Evolutionary conservation across 2,888 invertebrate genomes (phyloP), one percentile per base, ranked within the genome.

Genomic region (Tachystola acroxantha): DNA sequence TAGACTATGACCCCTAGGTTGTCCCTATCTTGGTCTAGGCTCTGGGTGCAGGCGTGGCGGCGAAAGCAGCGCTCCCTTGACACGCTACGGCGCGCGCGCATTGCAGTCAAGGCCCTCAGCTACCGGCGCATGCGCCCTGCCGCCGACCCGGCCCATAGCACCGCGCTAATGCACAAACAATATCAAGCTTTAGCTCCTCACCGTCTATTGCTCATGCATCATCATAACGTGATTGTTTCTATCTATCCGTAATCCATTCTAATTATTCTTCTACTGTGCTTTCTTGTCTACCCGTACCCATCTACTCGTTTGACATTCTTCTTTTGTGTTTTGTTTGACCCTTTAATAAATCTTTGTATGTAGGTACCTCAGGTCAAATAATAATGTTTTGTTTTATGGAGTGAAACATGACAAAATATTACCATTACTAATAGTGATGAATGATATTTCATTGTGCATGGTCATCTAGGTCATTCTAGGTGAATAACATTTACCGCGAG

Each of bases 1-100:
- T 6, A 16, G 6, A 27, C 11, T 27, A 11, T 11, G 43, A 39
- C 3, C 3, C 6, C 16, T 6, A 16, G 16, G 16, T 16, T 16
- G 6, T 6, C 16, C 16, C 52, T 43, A 44, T 48, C 37, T 46
- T 48, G 46, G n/a, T 50, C 48, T 60, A 59, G 71, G 64, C 16
- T 16, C 16, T 68, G 50, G 53, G 57, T 57, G 58, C 70, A 72
- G 84, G 79, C 76, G 81, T 73, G 78, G 72, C 80, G 69, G 82
- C 81, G 85, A 85, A 85, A 85, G 85, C 85, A 82, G 81, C 64
- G 76, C 80, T 82, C 85, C 85, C 85, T 85, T 85, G 85, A 85
- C 85, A 85, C 70, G 84, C 71, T 72, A 81, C 84, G 82, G 77
- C 79, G 81, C 77, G 66, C 79, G 84, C 78, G 78, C 84, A 85